Percentiles rank a stretch among this genome's conserved stretches.
Conservation (phyloP, 2,797 vertebrate species). For the Valencia hispanica region DNA sequence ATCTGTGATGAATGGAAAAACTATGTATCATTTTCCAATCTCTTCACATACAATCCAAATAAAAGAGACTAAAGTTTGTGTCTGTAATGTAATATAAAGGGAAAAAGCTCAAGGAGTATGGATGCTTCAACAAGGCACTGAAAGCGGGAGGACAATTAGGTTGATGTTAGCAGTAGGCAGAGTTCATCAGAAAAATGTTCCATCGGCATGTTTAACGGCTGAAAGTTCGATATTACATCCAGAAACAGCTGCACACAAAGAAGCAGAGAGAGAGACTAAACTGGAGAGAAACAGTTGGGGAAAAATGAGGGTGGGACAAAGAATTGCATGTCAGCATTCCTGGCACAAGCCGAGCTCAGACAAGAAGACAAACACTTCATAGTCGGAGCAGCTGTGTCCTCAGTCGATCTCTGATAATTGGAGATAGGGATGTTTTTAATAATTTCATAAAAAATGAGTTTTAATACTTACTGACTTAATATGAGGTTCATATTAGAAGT, state of each 20-base stretch:
- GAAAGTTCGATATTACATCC: background rate
- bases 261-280: background rate
- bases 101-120: background rate
- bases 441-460: background rate
- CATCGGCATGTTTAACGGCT: conserved; percentile 9
- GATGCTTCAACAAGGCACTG: too few species aligned
- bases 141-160: conserved; percentile 13
- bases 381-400: conserved; percentile 58
- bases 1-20: too few species aligned
- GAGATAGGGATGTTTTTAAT: conserved; percentile 38
- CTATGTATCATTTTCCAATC: background rate
- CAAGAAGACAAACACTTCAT: conserved; percentile 46
- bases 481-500: conserved; percentile 1
- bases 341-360: conserved; percentile 52
- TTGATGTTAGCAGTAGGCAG: conserved; percentile 2
- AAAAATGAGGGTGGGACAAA: conserved; percentile 25
- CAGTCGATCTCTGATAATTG: conserved; percentile 33
- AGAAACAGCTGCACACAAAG: conserved; percentile 34
- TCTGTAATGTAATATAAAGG: background rate
- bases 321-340: conserved; percentile 58
- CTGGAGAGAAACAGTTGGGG: background rate
- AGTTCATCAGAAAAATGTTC: conserved; percentile 19
- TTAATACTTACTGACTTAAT: background rate
- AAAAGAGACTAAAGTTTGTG: background rate
- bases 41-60: background rate